Conservation (phyloP, 2,113 vertebrate genomes). For the Chamaea fasciata region DNA sequence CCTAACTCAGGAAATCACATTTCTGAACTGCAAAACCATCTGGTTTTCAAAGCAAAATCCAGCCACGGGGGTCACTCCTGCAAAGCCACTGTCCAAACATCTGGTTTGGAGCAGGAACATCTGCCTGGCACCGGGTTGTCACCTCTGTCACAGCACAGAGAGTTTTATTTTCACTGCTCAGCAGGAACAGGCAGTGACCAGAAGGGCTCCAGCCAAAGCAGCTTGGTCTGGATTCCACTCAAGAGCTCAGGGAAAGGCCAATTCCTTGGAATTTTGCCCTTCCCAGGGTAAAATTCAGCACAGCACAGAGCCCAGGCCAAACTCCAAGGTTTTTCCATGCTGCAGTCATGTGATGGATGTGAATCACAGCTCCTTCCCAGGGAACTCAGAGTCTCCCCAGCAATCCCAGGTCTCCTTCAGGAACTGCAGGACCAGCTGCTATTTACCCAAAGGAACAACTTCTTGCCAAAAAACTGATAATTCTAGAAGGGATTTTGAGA, state of each 20-base stretch:
- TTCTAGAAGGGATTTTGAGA: not conserved
- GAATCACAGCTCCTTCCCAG: conserved; percentile 30
- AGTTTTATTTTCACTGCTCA: not conserved
- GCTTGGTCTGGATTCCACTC: not conserved
- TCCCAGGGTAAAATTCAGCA: not conserved
- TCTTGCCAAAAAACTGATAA: not conserved
- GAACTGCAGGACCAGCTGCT: not conserved
- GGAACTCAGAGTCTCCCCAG: not conserved
- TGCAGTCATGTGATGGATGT: not conserved
- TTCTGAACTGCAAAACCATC: not conserved
- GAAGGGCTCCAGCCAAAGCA: not conserved
- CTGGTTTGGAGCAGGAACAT: not conserved
- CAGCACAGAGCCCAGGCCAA: not conserved
- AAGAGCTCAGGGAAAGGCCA: not conserved
- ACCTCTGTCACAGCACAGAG: not conserved
- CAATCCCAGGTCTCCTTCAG: not conserved
- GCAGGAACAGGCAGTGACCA: not conserved
- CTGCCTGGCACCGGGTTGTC: not conserved
- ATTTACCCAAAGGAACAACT: not conserved
- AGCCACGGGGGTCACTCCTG: not conserved
- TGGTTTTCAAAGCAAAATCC: not conserved
- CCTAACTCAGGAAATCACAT: not conserved
- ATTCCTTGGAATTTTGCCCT: not conserved
- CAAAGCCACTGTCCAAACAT: not conserved
- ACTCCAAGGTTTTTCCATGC: not conserved